Evolutionary conservation across 2,888 invertebrate species (phyloP), one percentile per base, ranked within the genome.

Genomic region (Oscheius myriophilus): DNA sequence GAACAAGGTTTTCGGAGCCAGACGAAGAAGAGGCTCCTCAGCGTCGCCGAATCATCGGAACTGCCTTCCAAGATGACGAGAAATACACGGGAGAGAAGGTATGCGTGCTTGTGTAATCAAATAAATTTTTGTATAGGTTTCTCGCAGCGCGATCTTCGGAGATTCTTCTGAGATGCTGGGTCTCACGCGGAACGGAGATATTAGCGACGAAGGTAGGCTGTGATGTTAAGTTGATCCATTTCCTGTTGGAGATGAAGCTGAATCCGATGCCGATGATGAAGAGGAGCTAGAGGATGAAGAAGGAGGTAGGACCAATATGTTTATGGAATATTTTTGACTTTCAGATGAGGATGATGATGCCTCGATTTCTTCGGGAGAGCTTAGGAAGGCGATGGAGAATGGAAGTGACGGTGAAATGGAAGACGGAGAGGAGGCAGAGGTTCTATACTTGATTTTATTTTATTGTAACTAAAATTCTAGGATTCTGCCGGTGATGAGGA

Each of bases 91-190:
- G 65, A 46, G 16, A 45, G 18, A 65, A 65, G 45, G 65, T 55
- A 25, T 12, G 43, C 18, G 26, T 54, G 14, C 25, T 26, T 21
- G 6, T 11, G 14, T 33, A 59, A 18, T 7, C 33, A n/a, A 12
- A 2, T 16, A 39, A 3, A 39, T 26, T 21, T 12, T 39, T 18
- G n/a, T 64, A 52, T 23, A 69, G 70, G 71, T 78, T 53, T 73
- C 70, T 2, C 46, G 78, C 33, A 62, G 51, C 23, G 74, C 73
- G 2, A 67, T 78, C 42, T 78, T 78, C 57, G 75, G 70, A 4
- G 77, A 75, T 52, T 43, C 62, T 14, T 65, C 66, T 4, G 69
- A 72, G 39, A 69, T 74, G 23, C 61, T 52, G 1, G 73, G 69
- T 0, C 42, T 75, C 21, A 52, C 57, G 55, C 51, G 57, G 16